phyloP scores from a whole-genome alignment of 2,113 vertebrate species.

The Nestor notabilis region DNA sequence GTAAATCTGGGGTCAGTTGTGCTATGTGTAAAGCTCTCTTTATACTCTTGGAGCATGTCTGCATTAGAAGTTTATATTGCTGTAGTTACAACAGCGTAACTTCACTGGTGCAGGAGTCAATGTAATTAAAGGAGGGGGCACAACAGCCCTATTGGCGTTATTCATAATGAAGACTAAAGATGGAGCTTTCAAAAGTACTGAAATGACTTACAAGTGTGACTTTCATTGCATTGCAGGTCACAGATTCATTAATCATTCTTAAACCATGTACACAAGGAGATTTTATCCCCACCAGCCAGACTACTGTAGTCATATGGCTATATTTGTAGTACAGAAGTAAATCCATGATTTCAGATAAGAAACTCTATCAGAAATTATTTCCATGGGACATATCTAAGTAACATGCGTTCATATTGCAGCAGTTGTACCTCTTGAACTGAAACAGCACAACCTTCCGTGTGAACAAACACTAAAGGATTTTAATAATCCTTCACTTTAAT shows the following conservation, averaged over 20 bases:
- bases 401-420: background rate
- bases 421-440: background rate
- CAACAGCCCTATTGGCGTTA: background rate
- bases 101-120: background rate
- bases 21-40: background rate
- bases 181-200: conserved; percentile 25
- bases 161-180: conserved; percentile 54
- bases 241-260: conserved; percentile 21
- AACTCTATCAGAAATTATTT: background rate
- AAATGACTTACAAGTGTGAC: background rate
- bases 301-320: background rate
- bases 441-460: background rate
- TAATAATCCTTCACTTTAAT: background rate
- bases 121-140: background rate
- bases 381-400: background rate
- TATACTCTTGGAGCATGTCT: background rate
- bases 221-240: background rate
- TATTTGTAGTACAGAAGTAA: background rate
- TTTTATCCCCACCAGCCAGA: background rate
- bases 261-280: background rate
- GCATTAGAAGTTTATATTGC: conserved; percentile 15
- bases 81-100: background rate
- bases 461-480: background rate
- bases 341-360: background rate
- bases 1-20: background rate